Evolutionary conservation across 2,113 vertebrate genomes (phyloP).

Genomic region (Hyperopisus bebe): DNA sequence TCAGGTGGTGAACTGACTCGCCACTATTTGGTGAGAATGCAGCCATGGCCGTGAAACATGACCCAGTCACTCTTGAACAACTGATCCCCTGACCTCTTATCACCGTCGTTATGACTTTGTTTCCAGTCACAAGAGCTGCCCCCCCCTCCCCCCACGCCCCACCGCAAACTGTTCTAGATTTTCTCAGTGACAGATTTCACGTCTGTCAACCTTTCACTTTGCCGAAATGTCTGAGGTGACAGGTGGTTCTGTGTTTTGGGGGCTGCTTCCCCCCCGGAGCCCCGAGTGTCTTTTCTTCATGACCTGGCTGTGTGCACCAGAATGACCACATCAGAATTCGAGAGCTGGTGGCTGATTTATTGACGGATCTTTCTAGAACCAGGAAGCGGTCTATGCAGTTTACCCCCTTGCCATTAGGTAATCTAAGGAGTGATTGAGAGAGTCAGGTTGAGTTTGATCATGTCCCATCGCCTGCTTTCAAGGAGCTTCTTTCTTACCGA

Average conservation of each 20-base stretch:
- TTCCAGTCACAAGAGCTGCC: conserved; percentile 7
- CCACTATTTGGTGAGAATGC: conserved; percentile 39
- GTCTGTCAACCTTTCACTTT: not conserved
- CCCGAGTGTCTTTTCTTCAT: not conserved
- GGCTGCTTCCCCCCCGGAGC: not conserved
- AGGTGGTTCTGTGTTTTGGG: not conserved
- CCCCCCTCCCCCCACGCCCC: not conserved
- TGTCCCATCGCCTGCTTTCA: not conserved
- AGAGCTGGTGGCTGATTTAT: not conserved
- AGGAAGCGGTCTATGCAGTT: not conserved
- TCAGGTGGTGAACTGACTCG: conserved; percentile 13
- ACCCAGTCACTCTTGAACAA: conserved; percentile 33
- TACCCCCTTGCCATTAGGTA: not conserved
- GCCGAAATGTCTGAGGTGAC: not conserved
- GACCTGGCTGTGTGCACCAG: not conserved
- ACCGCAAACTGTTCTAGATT: not conserved
- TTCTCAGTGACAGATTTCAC: not conserved
- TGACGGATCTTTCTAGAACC: not conserved
- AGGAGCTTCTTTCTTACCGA: not conserved
- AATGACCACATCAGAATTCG: not conserved
- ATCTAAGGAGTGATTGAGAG: not conserved
- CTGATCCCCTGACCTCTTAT: not conserved
- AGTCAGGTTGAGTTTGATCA: not conserved
- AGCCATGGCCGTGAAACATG: conserved; percentile 52
- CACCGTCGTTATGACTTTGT: not conserved